Base-by-base conservation (phyloP, 2,797 vertebrate species). In the Phataginus tricuspis region DNA sequence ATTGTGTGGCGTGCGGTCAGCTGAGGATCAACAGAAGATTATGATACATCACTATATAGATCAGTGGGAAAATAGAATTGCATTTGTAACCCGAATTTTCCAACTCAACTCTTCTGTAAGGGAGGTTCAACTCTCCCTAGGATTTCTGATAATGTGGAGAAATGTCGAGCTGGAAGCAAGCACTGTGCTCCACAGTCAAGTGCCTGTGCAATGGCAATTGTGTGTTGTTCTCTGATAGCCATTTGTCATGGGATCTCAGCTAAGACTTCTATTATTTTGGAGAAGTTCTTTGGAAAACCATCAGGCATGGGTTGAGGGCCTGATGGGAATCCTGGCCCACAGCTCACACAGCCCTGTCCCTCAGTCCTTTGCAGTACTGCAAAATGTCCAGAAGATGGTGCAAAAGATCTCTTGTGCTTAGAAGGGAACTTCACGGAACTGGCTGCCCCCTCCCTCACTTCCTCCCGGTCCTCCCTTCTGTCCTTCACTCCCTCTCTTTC, bases 311-410 rank as follows among this genome's bases (percentile, higher is more conserved):
- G 69, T 59, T 55, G 13, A 5, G 8, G 7, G 29, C 4, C n/a
- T 13, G 42, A 18, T 1, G 31, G 4, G 27, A 45, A 31, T 15
- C 6, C 61, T 34, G 10, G 11, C 13, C 5, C 1, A 5, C 31
- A 0, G 29, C 19, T 31, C n/a, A n/a, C 11, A 31, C 31, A 21
- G 0, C 13, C 5, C 9, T 7, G 42, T 21, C 2, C 12, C 23
- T 8, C 51, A 13, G 68, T 14, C 53, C 39, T 2, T 16, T 85
- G 90, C 55, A 86, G 77, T 91, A 37, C 34, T 14, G 21, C 2
- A 14, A 0, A 0, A 7, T 0, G 7, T 31, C 94, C 92, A 93
- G 86, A 8, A 95, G 95, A 31, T 37, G 88, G 64, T 9, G 6
- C 23, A 61, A 34, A 29, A 18, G 23, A 8, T 5, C 37, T 5